Conservation (phyloP, 2,113 vertebrate species). For the Anhinga rufa region DNA sequence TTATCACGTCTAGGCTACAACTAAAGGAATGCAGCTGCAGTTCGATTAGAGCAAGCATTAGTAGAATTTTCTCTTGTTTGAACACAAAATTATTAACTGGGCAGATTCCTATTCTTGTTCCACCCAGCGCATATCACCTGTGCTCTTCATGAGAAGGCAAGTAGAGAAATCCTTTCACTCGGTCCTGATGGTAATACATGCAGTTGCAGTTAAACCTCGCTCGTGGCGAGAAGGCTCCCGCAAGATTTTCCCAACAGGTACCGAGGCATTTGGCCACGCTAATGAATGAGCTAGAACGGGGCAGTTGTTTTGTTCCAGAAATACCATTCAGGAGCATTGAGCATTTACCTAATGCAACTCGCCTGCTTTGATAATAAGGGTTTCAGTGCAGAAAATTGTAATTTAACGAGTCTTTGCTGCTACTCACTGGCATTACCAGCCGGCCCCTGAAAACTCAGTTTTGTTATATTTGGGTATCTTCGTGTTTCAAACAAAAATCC, state of each 20-base stretch:
- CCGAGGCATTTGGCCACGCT: not conserved
- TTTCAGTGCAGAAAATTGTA: not conserved
- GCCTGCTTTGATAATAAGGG: not conserved
- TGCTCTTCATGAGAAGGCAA: not conserved
- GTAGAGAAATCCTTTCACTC: not conserved
- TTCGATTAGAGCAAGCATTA: not conserved
- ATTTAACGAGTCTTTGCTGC: not conserved
- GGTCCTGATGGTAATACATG: not conserved
- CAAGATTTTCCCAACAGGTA: not conserved
- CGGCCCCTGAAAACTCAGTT: not conserved
- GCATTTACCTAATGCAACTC: not conserved
- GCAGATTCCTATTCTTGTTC: not conserved
- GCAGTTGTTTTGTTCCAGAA: not conserved
- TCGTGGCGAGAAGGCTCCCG: not conserved
- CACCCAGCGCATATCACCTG: too few relatives aligned
- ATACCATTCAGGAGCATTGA: not conserved
- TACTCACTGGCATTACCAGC: not conserved
- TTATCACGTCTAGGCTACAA: not conserved
- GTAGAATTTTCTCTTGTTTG: not conserved
- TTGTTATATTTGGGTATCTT: not conserved
- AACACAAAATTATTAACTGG: not conserved
- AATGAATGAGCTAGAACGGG: not conserved
- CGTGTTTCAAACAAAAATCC: not conserved
- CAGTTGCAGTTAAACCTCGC: not conserved
- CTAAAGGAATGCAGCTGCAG: not conserved